phyloP scores from a whole-genome alignment of 2,797 vertebrate genomes.

The Lepidocolaptes lacrymiger region DNA sequence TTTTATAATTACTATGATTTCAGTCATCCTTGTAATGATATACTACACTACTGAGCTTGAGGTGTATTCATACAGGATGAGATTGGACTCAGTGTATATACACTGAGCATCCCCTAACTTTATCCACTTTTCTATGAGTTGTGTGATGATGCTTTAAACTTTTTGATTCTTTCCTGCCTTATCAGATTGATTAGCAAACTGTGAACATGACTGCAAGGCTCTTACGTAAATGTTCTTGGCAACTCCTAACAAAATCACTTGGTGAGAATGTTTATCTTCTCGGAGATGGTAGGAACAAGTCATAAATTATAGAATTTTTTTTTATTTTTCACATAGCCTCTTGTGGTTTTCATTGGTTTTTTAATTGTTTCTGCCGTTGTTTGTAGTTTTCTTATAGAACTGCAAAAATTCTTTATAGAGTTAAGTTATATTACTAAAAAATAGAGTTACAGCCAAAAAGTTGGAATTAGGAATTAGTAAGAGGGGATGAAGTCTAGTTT shows the following conservation, averaged over 20 bases:
- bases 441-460: background rate
- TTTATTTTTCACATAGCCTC: background rate
- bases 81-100: background rate
- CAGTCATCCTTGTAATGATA: background rate
- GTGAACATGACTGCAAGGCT: background rate
- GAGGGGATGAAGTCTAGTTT: background rate
- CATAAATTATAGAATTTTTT: background rate
- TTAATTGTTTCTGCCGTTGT: background rate
- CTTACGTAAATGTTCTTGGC: conserved; percentile 7
- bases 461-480: background rate
- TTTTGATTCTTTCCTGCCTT: background rate
- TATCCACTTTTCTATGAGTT: background rate
- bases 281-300: background rate
- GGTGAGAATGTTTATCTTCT: background rate
- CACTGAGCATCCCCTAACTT: background rate
- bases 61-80: background rate
- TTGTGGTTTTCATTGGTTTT: background rate
- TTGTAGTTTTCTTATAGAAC: background rate
- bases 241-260: background rate
- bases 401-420: background rate
- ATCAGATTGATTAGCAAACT: background rate
- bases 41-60: background rate
- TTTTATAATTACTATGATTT: background rate
- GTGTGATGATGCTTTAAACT: background rate
- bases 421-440: background rate